Conservation (phyloP, 2,113 vertebrate species). For the Actinemys pallida region DNA sequence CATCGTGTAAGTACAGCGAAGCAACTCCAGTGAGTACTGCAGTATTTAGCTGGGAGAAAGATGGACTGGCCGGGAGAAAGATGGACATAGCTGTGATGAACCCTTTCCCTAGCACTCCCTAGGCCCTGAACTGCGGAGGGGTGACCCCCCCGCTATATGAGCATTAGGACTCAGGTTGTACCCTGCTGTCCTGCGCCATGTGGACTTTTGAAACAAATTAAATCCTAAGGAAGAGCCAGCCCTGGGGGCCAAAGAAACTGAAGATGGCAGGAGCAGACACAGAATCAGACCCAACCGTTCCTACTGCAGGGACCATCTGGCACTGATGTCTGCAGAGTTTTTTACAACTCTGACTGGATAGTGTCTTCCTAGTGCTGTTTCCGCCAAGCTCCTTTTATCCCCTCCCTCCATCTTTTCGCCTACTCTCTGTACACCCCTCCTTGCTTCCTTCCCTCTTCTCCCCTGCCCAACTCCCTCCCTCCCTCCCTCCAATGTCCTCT, state of each 20-base stretch:
- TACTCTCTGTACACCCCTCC: neutral
- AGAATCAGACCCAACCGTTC: rapidly evolving
- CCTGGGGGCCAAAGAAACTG: neutral
- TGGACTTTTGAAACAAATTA: rapidly evolving
- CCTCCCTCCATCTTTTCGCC: neutral
- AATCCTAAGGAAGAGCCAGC: rapidly evolving
- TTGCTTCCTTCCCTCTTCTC: rapidly evolving
- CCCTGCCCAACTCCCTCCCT: rapidly evolving
- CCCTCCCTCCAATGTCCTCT: rapidly evolving
- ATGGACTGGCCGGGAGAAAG: neutral
- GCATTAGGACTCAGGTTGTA: no score
- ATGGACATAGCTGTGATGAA: neutral
- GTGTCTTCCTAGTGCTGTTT: neutral
- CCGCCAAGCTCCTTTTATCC: no score
- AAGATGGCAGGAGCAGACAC: neutral
- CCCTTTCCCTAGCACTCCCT: neutral
- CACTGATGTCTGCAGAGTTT: neutral
- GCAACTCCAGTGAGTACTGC: no score
- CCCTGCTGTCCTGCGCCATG: neutral
- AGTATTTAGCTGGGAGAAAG: no score
- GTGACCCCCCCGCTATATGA: rapidly evolving
- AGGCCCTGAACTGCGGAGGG: neutral
- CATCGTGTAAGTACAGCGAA: no score
- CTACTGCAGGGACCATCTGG: neutral
- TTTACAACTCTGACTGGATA: neutral